Base-by-base conservation (phyloP, 2,113 vertebrate genomes). In the Menura novaehollandiae region DNA sequence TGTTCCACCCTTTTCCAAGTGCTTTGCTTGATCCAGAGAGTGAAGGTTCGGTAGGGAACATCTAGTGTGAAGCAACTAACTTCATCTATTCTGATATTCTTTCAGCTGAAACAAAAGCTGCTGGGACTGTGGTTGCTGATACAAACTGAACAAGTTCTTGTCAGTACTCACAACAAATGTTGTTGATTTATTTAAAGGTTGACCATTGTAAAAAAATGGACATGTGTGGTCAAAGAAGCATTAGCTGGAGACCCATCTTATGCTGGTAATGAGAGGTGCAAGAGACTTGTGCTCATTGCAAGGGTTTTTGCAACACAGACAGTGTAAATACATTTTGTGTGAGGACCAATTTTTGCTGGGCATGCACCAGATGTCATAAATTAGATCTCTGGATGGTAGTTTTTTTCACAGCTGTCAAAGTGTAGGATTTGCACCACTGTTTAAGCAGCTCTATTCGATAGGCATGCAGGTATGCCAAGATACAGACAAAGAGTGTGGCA, bases 141-240 rank as follows among this genome's bases (percentile, higher is more conserved):
- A 21, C 6, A 75, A 78, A 81, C 26, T 11, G 15, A 91, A 47
- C 2, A 68, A 53, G 11, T 53, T 87, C 39, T 66, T 80, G 15
- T 78, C 8, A 49, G 14, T 55, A 53, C 6, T 55, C 22, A 22
- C 28, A 56, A 32, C 9, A 86, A 72, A 64, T 28, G 21, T 11
- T 43, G 27, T 79, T 82, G 47, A n/a, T 79, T 75, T 72, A 28
- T 30, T 10, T 91, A 74, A 80, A 55, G 17, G 33, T 24, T 64
- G 23, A 55, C 73, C 7, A 17, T 35, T 7, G 11, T 62, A 28
- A 86, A 68, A 64, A 80, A 52, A 35, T 26, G 24, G 75, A 81
- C 23, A 39, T 1, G 0, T 4, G 4, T 64, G 15, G 10, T 62
- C 2, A 1, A 80, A 80, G 28, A 84, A 76, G 28, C 20, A 23